A percentile compares a stretch with the other conserved stretches of the same genome.
Conservation (phyloP, 1,140 invertebrate species). For the Teleopsis dalmanni region DNA sequence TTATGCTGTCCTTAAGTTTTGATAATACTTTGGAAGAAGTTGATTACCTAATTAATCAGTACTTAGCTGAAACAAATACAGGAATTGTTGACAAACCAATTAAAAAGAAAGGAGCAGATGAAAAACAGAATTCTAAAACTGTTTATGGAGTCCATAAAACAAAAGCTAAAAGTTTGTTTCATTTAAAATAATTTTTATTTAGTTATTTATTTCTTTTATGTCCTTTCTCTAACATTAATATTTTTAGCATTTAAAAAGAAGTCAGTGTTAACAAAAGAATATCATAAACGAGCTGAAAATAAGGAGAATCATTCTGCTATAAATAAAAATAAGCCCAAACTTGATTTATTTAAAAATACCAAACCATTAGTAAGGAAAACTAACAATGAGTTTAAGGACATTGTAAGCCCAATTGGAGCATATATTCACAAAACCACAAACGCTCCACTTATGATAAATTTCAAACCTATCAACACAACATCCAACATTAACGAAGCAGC, state of each 20-base stretch:
- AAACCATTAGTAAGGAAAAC: too few relatives aligned
- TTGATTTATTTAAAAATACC: too few relatives aligned
- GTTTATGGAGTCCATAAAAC: background rate
- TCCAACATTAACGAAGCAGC: constrained; percentile 14
- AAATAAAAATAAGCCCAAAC: too few relatives aligned
- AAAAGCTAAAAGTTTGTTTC: too few relatives aligned
- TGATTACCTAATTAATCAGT: constrained; percentile 41
- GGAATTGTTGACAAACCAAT: too few relatives aligned
- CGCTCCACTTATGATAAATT: constrained; percentile 29
- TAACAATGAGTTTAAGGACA: constrained; percentile 29
- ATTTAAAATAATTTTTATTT: too few relatives aligned
- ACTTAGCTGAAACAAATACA: too few relatives aligned
- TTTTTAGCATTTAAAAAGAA: constrained; percentile 4
- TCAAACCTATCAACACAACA: constrained; percentile 15
- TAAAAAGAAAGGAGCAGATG: too few relatives aligned
- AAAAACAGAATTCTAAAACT: background rate
- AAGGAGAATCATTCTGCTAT: constrained; percentile 3
- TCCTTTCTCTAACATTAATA: too few relatives aligned
- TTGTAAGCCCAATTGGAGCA: constrained; percentile 41
- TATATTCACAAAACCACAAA: constrained; percentile 43
- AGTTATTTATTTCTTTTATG: too few relatives aligned
- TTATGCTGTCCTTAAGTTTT: constrained; percentile 29
- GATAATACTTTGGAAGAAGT: constrained; percentile 46
- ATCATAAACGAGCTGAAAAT: background rate
- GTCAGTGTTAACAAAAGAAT: background rate